phyloP scores from a whole-genome alignment of 1,140 invertebrate species.

The Stegodyphus dumicola region DNA sequence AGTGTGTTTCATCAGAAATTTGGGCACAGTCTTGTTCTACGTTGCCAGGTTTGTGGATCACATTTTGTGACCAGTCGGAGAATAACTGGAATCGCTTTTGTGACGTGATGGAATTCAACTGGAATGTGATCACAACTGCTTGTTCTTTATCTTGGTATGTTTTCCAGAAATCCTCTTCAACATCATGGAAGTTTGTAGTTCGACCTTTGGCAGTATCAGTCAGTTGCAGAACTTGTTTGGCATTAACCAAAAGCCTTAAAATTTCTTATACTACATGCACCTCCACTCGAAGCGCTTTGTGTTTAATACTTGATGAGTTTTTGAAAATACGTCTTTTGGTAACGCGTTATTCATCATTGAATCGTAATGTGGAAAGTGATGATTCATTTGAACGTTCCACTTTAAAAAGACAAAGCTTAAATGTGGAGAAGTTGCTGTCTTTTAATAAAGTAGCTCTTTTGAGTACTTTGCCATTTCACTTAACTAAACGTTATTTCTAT shows the following conservation, averaged over 20 bases:
- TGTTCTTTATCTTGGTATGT: constrained; percentile 17
- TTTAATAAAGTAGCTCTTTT: too few species aligned
- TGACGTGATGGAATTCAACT: constrained; percentile 3
- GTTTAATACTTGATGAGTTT: too few species aligned
- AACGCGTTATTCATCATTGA: too few species aligned
- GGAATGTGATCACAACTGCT: neutral
- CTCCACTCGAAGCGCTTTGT: neutral
- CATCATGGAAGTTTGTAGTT: constrained; percentile 20
- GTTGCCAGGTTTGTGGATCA: constrained; percentile 9
- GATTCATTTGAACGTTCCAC: too few species aligned
- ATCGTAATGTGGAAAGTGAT: too few species aligned
- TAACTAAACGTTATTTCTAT: too few species aligned
- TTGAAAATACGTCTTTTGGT: too few species aligned
- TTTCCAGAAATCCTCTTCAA: constrained; percentile 21
- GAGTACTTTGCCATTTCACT: too few species aligned
- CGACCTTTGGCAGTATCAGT: constrained; percentile 8
- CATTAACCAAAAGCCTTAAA: constrained; percentile 11
- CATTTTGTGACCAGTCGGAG: constrained; percentile 16
- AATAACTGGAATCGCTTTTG: constrained; percentile 17
- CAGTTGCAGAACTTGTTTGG: constrained; percentile 13
- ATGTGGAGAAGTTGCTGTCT: too few species aligned
- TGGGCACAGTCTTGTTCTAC: neutral
- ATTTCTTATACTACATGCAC: constrained; percentile 4
- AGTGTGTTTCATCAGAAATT: neutral
- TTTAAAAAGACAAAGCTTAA: too few species aligned